Percentiles rank a stretch among this genome's conserved stretches.
phyloP scores from a whole-genome alignment of 2,113 vertebrate genomes.

The Chauna torquata region DNA sequence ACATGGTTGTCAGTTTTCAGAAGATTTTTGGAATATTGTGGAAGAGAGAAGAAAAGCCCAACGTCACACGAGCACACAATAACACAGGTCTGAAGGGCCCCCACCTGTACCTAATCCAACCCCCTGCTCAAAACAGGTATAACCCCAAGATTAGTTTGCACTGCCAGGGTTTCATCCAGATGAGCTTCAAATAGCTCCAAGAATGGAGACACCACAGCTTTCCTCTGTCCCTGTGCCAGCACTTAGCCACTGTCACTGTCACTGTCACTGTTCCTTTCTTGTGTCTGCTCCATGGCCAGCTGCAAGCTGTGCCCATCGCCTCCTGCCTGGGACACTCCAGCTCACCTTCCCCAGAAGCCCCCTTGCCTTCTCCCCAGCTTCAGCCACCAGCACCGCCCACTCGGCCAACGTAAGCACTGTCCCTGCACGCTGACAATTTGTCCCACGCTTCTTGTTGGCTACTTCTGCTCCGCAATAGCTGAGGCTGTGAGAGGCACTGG shows the following conservation, averaged over 20 bases:
- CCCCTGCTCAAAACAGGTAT: too few species aligned
- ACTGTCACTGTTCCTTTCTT: not conserved
- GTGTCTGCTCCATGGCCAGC: rapidly evolving
- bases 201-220: not conserved
- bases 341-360: not conserved
- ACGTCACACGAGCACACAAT: too few species aligned
- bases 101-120: not conserved
- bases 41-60: not conserved
- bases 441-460: not conserved
- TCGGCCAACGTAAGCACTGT: not conserved
- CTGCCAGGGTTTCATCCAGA: not conserved
- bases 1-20: not conserved
- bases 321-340: not conserved
- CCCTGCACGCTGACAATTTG: not conserved
- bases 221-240: not conserved
- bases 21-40: not conserved
- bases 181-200: rapidly evolving
- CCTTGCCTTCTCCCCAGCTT: not conserved
- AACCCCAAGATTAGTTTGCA: not conserved
- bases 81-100: not conserved
- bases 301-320: not conserved
- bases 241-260: too few species aligned
- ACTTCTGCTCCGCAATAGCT: rapidly evolving
- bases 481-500: not conserved
- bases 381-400: not conserved